Percentiles rank a stretch among this genome's conserved stretches.
Conservation (phyloP, 2,888 invertebrate genomes). For the Machimus rusticus region DNA sequence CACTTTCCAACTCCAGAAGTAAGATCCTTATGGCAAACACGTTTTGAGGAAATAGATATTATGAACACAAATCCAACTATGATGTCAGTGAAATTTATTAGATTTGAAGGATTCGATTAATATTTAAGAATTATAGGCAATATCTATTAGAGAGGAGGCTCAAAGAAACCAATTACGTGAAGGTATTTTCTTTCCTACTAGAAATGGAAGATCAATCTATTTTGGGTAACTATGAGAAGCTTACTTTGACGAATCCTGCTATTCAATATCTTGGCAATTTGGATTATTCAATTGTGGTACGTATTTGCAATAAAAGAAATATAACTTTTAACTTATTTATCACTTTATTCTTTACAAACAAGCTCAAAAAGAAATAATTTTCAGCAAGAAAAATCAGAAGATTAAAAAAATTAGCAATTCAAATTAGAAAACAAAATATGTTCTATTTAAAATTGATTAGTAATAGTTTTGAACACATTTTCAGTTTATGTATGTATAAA, state of each 20-base stretch:
- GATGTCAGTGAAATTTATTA: constrained; percentile 5
- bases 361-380: too few relatives aligned
- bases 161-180: constrained; percentile 50
- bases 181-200: constrained; percentile 52
- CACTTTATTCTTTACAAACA: too few relatives aligned
- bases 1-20: neutral
- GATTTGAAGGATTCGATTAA: neutral
- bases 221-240: constrained; percentile 53
- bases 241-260: constrained; percentile 50
- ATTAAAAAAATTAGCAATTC: too few relatives aligned
- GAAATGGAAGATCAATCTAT: constrained; percentile 55
- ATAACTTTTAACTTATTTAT: too few relatives aligned
- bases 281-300: constrained; percentile 48
- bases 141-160: constrained; percentile 50
- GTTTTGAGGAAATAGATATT: neutral
- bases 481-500: neutral
- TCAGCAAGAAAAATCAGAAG: too few relatives aligned
- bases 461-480: too few relatives aligned
- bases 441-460: too few relatives aligned
- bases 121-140: constrained; percentile 39
- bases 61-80: neutral
- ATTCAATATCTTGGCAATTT: constrained; percentile 29
- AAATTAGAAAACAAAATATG: too few relatives aligned
- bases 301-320: neutral
- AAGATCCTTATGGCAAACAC: neutral